Evolutionary conservation across 2,888 invertebrate genomes (phyloP), one percentile per base, ranked within the genome.

Genomic region (Apantesis nais): DNA sequence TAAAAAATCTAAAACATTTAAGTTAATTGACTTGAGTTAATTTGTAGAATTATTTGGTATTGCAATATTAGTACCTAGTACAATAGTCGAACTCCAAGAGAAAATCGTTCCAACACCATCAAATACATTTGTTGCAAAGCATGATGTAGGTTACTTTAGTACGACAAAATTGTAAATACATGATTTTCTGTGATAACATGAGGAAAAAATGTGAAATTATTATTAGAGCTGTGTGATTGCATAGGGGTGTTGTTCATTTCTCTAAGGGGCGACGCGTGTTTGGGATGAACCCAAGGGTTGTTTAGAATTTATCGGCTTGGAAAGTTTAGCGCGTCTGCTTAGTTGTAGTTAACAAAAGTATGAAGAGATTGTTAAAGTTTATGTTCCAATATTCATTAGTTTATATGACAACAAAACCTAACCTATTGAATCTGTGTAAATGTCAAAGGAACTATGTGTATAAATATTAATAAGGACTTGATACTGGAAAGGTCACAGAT

Each of bases 121-220:
- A 87, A 83, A 84, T 80, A 87, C 86, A 89, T 91, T 91, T 87
- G 90, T 91, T 90, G 88, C 91, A 89, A 91, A 86, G 88, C 92
- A 92, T 91, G 89, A 88, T 88, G 92, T 93, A 92, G 91, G 89
- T 89, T 91, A 93, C 90, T 89, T 89, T 91, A 91, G 92, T 92
- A 90, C 88, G 94, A 93, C 93, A 93, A 95, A 95, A 93, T 94
- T 95, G 95, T 95, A 95, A 93, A 95, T 95, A 95, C 93, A 95
- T 95, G 90, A 94, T 95, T 95, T 95, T 95, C 95, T 95, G 95
- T 95, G 95, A 95, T 95, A 95, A 95, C 94, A 95, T 93, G 92
- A 85, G 89, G 86, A 90, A 92, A 82, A 92, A 92, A 92, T 92
- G 91, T 90, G 89, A 84, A 89, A 89, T 90, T 91, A 92, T 91